Conservation (phyloP, 2,888 invertebrate genomes). For the Tupiocoris notatus region DNA sequence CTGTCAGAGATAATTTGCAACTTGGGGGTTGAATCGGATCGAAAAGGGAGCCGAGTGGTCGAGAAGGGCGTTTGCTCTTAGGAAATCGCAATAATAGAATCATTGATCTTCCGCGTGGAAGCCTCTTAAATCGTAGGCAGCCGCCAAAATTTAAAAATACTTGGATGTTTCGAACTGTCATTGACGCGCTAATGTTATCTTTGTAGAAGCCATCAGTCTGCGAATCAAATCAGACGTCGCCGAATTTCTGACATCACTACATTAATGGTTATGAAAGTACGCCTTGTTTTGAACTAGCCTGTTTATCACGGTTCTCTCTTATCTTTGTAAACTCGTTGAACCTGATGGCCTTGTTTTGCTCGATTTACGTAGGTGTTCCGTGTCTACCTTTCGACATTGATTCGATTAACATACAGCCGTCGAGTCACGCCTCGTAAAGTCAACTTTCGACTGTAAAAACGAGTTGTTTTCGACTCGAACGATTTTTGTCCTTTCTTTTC, state of each 20-base stretch:
- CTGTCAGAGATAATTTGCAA: slow-evolving; percentile 41
- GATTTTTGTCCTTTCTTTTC: neutral
- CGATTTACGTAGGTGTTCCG: too few species aligned
- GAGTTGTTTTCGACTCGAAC: neutral
- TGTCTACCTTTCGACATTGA: neutral
- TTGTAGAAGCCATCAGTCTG: too few species aligned
- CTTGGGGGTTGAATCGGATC: slow-evolving; percentile 7
- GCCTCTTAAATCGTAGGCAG: neutral
- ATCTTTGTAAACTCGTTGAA: too few species aligned
- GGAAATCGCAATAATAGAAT: neutral
- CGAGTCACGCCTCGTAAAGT: neutral
- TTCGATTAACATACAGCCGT: neutral
- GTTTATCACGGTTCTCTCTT: too few species aligned
- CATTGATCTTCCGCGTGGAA: neutral
- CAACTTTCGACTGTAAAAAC: neutral
- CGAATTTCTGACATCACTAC: too few species aligned
- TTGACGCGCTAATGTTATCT: too few species aligned
- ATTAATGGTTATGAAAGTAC: too few species aligned
- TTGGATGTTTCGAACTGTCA: too few species aligned
- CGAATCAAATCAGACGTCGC: too few species aligned
- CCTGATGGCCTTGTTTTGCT: too few species aligned
- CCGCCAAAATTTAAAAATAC: too few species aligned
- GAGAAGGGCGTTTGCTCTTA: neutral
- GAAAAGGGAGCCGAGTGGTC: neutral
- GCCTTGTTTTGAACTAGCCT: too few species aligned